These are phyloP conservation scores for Eucriotettix oculatus DNA, from an alignment of 2,888 invertebrate species.

Conservation along the genomic window DNA sequence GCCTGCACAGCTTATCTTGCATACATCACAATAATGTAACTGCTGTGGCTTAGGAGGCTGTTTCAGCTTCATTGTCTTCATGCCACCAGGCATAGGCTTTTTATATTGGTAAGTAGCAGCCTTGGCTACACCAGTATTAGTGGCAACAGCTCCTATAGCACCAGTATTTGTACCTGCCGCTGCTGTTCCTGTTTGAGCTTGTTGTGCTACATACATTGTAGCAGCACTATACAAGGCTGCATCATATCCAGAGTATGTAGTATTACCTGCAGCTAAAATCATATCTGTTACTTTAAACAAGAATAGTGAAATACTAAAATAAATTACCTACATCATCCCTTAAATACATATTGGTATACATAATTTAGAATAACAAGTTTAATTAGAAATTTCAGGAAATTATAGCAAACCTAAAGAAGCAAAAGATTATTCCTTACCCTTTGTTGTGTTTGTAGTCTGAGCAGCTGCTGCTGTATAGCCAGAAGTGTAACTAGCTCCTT, in stretches of 20 bases:
- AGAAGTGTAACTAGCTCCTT: conserved; percentile 15
- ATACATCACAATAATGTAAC: conserved; percentile 95
- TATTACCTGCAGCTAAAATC: conserved; percentile 42
- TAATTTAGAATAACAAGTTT: not conserved
- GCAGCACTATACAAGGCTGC: conserved; percentile 91
- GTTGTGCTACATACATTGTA: conserved; percentile 84
- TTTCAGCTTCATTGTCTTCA: conserved; percentile 49
- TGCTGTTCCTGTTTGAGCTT: conserved; percentile 27
- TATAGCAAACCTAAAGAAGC: not conserved
- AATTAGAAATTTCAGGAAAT: not conserved
- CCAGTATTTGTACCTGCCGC: conserved; percentile 1
- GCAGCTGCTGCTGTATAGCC: conserved; percentile 28
- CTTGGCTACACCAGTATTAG: conserved; percentile 20
- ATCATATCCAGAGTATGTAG: conserved; percentile 75
- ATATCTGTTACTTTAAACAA: conserved; percentile 5
- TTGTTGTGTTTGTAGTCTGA: conserved; percentile 23
- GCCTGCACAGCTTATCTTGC: conserved; percentile 95
- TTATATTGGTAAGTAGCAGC: conserved; percentile 41
- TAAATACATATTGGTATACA: no score
- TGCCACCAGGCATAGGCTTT: conserved; percentile 26
- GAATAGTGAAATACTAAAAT: conserved; percentile 8
- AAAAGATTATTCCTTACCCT: conserved; percentile 5
- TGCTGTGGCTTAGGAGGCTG: conserved; percentile 82
- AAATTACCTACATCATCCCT: not conserved
- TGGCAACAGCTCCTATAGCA: conserved; percentile 5